Conservation (phyloP, 1,140 invertebrate genomes). For the Ganaspis sp. region DNA sequence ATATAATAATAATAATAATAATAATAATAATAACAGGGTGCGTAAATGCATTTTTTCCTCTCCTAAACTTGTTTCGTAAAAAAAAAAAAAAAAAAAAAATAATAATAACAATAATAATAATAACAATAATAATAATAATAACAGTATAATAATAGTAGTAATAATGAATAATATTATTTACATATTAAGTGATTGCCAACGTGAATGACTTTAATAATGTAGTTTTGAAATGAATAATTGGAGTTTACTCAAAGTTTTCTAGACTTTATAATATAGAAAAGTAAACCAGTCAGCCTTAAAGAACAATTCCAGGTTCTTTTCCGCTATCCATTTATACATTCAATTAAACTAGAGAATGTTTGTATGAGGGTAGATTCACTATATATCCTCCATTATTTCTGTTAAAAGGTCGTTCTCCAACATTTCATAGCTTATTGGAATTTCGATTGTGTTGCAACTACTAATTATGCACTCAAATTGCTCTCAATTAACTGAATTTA, state of each 20-base stretch:
- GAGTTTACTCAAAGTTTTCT: background rate
- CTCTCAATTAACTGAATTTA: background rate
- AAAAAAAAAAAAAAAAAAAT: no score
- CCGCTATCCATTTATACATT: slow-evolving; percentile 13
- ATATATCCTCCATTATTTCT: background rate
- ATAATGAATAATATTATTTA: no score
- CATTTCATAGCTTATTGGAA: slow-evolving; percentile 17
- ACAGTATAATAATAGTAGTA: no score
- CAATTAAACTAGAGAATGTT: slow-evolving; percentile 7
- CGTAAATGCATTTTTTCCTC: no score
- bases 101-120: no score
- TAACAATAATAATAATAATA: no score
- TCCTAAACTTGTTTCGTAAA: no score
- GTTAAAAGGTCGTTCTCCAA: background rate
- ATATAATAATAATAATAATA: no score
- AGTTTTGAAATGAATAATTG: no score
- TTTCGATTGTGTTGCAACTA: slow-evolving; percentile 2
- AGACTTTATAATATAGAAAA: background rate
- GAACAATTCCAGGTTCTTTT: background rate
- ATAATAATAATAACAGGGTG: no score
- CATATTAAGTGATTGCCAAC: no score
- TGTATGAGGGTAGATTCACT: slow-evolving; percentile 1
- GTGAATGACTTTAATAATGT: no score
- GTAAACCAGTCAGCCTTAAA: slow-evolving; percentile 1
- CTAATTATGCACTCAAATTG: slow-evolving; percentile 13